These are phyloP conservation scores for Eristalis tenax DNA, from an alignment of 2,888 invertebrate genomes.

Conservation along the genomic window DNA sequence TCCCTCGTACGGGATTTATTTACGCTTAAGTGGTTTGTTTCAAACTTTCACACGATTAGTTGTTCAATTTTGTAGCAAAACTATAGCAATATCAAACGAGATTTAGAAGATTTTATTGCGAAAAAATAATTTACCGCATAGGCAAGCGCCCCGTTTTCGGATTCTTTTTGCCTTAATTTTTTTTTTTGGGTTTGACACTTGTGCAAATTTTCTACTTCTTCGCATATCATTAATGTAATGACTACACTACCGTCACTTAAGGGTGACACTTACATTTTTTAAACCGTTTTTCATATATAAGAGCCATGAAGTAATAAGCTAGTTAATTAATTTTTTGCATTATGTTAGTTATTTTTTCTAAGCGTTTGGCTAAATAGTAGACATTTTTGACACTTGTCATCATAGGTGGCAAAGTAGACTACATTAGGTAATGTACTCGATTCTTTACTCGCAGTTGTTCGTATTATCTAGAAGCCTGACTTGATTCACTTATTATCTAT, in stretches of 20 bases:
- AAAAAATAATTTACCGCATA: conserved; percentile 58
- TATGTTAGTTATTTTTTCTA: no score
- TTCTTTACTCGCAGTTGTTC: no score
- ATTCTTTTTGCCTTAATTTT: conserved; percentile 38
- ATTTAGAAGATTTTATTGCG: conserved; percentile 32
- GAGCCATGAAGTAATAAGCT: no score
- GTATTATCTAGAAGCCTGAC: no score
- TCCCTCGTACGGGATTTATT: not conserved
- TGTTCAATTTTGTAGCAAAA: not conserved
- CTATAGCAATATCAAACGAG: conserved; percentile 15
- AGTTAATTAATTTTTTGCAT: not conserved
- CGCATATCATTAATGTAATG: conserved; percentile 15
- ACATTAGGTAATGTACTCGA: no score
- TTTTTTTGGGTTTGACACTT: conserved; percentile 51
- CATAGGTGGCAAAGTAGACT: no score
- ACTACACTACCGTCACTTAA: not conserved
- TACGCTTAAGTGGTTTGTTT: not conserved
- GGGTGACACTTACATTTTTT: not conserved
- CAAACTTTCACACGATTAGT: not conserved
- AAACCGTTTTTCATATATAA: not conserved
- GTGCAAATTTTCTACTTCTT: conserved; percentile 32
- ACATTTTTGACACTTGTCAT: no score
- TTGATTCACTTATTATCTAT: no score
- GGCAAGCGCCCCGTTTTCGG: conserved; percentile 67
- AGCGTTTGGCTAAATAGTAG: no score